Evolutionary conservation across 2,888 invertebrate species (phyloP).

Genomic region (Lasioglossum zephyrum): DNA sequence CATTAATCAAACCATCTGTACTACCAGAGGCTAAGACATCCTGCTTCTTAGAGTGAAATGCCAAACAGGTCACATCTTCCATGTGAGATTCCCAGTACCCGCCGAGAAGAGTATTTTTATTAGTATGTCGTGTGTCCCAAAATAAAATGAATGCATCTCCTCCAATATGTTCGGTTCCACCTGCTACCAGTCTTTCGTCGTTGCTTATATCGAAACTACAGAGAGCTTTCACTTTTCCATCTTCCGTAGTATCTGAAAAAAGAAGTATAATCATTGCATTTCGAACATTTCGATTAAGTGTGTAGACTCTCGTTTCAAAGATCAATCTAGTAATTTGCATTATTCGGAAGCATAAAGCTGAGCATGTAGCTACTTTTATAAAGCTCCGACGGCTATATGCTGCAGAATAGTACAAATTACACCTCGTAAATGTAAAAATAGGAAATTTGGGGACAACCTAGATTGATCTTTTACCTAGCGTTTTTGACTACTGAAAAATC

Average conservation of each 20-base stretch:
- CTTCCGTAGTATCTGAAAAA: slow-evolving; percentile 79
- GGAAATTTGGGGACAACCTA: too few relatives aligned
- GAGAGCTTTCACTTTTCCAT: slow-evolving; percentile 86
- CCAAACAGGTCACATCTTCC: slow-evolving; percentile 89
- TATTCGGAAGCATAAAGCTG: too few relatives aligned
- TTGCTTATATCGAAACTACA: slow-evolving; percentile 91
- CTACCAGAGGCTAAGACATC: slow-evolving; percentile 91
- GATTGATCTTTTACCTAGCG: too few relatives aligned
- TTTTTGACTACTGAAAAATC: too few relatives aligned
- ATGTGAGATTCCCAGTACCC: slow-evolving; percentile 94
- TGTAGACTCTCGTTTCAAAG: too few relatives aligned
- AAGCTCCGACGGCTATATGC: too few relatives aligned
- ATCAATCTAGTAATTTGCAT: too few relatives aligned
- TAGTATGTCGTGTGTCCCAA: slow-evolving; percentile 89
- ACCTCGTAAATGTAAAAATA: too few relatives aligned
- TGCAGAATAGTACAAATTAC: too few relatives aligned
- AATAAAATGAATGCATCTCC: slow-evolving; percentile 91
- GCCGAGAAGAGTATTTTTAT: slow-evolving; percentile 86
- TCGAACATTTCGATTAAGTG: neutral
- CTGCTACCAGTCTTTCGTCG: slow-evolving; percentile 89
- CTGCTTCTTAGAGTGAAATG: slow-evolving; percentile 89
- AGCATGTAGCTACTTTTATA: too few relatives aligned
- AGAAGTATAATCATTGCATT: slow-evolving; percentile 74
- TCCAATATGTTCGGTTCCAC: slow-evolving; percentile 89
- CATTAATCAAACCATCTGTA: slow-evolving; percentile 93